Base-by-base conservation (phyloP, 2,797 vertebrate species). In the Silurus aristotelis region DNA sequence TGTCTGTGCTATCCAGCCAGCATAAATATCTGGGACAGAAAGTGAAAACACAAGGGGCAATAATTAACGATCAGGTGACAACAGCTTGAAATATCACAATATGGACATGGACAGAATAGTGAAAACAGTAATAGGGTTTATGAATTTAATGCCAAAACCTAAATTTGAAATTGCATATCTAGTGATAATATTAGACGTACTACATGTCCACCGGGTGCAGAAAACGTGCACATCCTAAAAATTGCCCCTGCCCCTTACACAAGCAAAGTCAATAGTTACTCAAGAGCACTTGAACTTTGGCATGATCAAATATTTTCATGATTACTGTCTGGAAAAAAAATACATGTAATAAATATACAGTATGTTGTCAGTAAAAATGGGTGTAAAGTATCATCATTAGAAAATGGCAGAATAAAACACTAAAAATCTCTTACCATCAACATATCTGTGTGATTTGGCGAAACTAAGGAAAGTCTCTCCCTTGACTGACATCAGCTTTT, bases 1-100 rank as follows among this genome's bases (percentile, higher is more conserved):
- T 25, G 71, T 87, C 92, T 97, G 97, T 91, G 98, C 97, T 87
- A 97, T 94, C 97, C 97, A 99, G 79, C 93, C 96, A 0, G 93
- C 88, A 13, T 97, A 97, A 90, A 99, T 99, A 90, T 99, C 97
- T 98, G 92, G 83, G 43, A 67, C 9, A 52, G 38, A 63, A 84
- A 68, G n/a, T 43, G 31, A 77, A 77, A 22, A 38, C 46, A n/a
- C 46, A 6, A 25, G n/a, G 14, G 56, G 56, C 20, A 56, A 31
- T 76, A 12, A 31, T 38, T 15, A 70, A 22, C 27, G n/a, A 64
- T 80, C 13, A 79, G 20, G 17, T 38, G 72, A 56, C 72, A 56
- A 56, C n/a, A 60, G 1, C 17, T 46, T 46, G 12, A 63, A 0
- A 77, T 31, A 17, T 10, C 56, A 17, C 25, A 77, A 20, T 38